Evolutionary conservation across 1,140 invertebrate genomes (phyloP), one percentile per base, ranked within the genome.

Genomic region (Leptinotarsa texana): DNA sequence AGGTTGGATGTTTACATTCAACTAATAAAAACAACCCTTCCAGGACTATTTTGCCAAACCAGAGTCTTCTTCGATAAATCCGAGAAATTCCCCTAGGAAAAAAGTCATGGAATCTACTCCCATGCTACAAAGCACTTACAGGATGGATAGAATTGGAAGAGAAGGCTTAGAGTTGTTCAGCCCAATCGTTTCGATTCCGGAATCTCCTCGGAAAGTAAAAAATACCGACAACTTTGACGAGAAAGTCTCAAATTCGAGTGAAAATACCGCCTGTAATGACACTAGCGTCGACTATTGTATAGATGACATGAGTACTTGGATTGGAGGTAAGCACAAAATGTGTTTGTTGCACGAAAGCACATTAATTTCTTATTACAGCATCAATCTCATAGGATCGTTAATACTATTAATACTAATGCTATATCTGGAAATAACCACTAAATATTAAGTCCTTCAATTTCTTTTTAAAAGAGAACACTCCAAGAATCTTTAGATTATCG

Each of bases 301-400:
- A 82, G 87, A 86, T 78, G 88, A 89, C 83, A 87, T 90, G 71
- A 90, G 87, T 77, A 87, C 84, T 74, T 89, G 88, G 88, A 86
- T 89, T 73, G 81, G 80, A 80, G 87, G 88, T 88, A 76, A 73
- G 71, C 47, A 33, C 27, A 33, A 33, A 33, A 33, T 33, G 27
- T 33, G 27, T 33, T 33, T 0, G 6, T 33, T 33, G 24, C 24
- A 24, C 24, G 22, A 22, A 22, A 24, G 27, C 6, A 27, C 5
- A 33, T 33, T 33, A 33, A 1, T 33, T 33, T 6, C 5, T 33
- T 33, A 33, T 33, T 33, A n/a, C n/a, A n/a, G n/a, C n/a, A n/a
- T n/a, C n/a, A 21, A 21, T 21, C 21, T 21, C 21, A 21, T 21
- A 21, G 21, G 21, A 21, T 21, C 21, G 21, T 21, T 21, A 21